Evolutionary conservation across 2,888 invertebrate genomes (phyloP), one percentile per base, ranked within the genome.

Genomic region (Epirrita christyi): DNA sequence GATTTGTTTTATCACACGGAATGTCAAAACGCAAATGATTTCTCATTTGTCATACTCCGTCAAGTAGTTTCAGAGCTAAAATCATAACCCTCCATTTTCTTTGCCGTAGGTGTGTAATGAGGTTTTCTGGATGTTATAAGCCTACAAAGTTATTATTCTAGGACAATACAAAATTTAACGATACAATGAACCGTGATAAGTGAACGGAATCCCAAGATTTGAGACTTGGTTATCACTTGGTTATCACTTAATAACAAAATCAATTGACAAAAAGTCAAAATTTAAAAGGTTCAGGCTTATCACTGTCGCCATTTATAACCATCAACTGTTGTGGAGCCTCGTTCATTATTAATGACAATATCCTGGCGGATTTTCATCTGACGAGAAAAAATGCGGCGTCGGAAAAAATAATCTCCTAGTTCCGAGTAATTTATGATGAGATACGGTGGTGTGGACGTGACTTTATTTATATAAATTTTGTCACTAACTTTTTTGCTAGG

Each of bases 281-380:
- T 43, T 29, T 38, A 40, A 36, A 28, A 32, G 32, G 14, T 36
- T 40, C 34, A 37, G 48, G 55, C 61, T 59, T 61, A 60, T 53
- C 67, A 45, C 70, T 74, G 73, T 78, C 73, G 73, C 68, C 69
- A 81, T 87, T 86, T 81, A 81, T 85, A 81, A 76, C 70, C 77
- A 81, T 83, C 83, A 79, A 70, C 78, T 76, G 77, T 78, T 81
- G 76, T 71, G 72, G 70, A 78, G 76, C 75, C 78, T 71, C 83
- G 83, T 89, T 83, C 85, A 90, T 91, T 91, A 92, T 92, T 91
- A 90, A 92, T 86, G 90, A 85, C 86, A 88, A 92, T 92, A 86
- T 92, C 92, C 92, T 28, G 88, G 77, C 80, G 72, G 86, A 83
- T 83, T 88, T 88, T 88, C 84, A 78, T 81, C 75, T 74, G 76